Evolutionary conservation across 1,140 invertebrate species (phyloP).

Genomic region (Zaprionus ornatus): DNA sequence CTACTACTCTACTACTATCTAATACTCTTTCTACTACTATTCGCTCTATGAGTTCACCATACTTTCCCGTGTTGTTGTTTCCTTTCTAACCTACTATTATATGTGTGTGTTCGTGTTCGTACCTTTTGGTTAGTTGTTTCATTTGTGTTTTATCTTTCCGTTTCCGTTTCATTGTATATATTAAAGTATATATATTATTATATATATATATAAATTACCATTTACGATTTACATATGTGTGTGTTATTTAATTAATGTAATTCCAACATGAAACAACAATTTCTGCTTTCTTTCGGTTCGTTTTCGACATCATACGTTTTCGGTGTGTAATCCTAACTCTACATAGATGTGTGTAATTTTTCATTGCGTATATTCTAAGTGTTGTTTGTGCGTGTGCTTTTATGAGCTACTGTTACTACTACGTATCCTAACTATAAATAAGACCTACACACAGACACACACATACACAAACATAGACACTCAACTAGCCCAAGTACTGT

Average conservation of each 20-base stretch:
- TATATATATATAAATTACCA: constrained; percentile 27
- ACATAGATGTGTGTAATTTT: constrained; percentile 63
- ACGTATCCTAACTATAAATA: constrained; percentile 43
- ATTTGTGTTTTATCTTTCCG: constrained; percentile 29
- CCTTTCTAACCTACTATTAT: constrained; percentile 45
- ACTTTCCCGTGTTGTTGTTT: constrained; percentile 67
- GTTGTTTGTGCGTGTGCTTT: constrained; percentile 54
- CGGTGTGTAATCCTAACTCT: constrained; percentile 67
- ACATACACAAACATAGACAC: constrained; percentile 22
- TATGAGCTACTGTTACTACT: constrained; percentile 49
- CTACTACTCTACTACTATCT: constrained; percentile 22
- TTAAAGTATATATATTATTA: neutral
- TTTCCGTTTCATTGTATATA: constrained; percentile 15
- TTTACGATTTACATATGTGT: constrained; percentile 55
- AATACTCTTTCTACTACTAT: constrained; percentile 71
- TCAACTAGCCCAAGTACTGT: neutral
- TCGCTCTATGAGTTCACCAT: constrained; percentile 74
- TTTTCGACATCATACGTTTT: constrained; percentile 52
- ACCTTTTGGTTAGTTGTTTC: constrained; percentile 55
- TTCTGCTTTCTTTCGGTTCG: constrained; percentile 76
- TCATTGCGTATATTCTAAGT: constrained; percentile 63
- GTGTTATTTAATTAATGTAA: constrained; percentile 80
- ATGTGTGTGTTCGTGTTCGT: constrained; percentile 74
- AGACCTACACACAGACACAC: neutral
- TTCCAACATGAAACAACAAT: constrained; percentile 83